Evolutionary conservation across 30 jellyfish, hydroid and myxozoan genomes (phyloP).

Genomic region (Mastigias papua): DNA sequence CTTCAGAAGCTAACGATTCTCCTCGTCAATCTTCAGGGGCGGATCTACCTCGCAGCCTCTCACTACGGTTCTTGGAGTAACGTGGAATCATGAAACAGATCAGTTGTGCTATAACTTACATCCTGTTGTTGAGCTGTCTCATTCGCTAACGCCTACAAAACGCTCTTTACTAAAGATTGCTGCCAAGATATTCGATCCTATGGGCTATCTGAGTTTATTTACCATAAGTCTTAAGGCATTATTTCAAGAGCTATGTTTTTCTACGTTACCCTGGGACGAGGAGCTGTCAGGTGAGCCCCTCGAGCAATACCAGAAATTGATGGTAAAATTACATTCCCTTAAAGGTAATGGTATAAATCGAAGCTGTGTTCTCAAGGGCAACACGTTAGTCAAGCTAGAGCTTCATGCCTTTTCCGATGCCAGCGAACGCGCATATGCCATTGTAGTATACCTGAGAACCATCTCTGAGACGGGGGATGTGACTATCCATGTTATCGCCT

Average conservation of each 20-base stretch:
- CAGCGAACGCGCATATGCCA: neutral
- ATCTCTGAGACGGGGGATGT: conserved; percentile 2
- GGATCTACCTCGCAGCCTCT: neutral
- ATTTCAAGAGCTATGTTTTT: conserved; percentile 3
- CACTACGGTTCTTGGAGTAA: conserved; percentile 32
- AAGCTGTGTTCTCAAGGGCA: neutral
- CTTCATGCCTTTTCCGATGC: conserved; percentile 5
- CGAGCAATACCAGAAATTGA: neutral
- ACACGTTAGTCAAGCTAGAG: neutral
- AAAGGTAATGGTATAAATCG: neutral
- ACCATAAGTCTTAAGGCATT: conserved; percentile 14
- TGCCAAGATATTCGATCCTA: neutral
- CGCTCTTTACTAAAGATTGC: neutral
- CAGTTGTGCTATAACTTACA: neutral
- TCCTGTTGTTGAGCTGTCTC: too few relatives aligned
- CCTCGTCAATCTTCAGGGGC: conserved; percentile 24
- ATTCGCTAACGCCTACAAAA: neutral
- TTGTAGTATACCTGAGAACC: neutral
- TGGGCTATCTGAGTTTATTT: conserved; percentile 20
- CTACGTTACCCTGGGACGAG: conserved; percentile 13
- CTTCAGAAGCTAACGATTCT: conserved; percentile 39
- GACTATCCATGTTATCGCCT: neutral
- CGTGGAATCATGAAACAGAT: conserved; percentile 16
- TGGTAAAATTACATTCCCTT: neutral
- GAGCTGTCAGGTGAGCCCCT: neutral